These are phyloP conservation scores for Sebastes hopkinsi DNA, from an alignment of 2,797 vertebrate genomes.

Conservation along the genomic window DNA sequence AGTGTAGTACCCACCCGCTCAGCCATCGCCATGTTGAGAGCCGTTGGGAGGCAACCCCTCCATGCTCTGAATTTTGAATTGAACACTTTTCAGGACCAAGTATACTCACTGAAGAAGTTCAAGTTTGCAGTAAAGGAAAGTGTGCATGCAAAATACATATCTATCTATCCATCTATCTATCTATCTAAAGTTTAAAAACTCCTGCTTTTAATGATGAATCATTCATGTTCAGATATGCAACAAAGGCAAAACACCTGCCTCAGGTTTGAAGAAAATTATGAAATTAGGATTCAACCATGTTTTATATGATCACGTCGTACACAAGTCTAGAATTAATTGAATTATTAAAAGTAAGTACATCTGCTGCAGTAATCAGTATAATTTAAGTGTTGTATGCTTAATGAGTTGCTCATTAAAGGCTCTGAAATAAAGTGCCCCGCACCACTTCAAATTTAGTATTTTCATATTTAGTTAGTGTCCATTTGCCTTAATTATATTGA, in stretches of 20 bases:
- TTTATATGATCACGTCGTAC: conserved; percentile 1
- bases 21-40: too few species aligned
- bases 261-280: neutral
- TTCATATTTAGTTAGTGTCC: conserved; percentile 52
- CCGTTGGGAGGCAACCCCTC: too few species aligned
- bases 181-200: neutral
- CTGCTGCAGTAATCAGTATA: conserved; percentile 65
- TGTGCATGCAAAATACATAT: neutral
- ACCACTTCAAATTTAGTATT: conserved; percentile 43
- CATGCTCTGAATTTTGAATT: too few species aligned
- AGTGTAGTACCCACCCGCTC: too few species aligned
- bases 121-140: neutral
- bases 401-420: conserved; percentile 62
- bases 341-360: conserved; percentile 58
- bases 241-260: neutral
- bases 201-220: neutral
- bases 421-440: conserved; percentile 46
- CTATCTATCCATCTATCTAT: too few species aligned
- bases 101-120: neutral
- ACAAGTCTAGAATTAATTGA: conserved; percentile 48
- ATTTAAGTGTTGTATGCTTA: conserved; percentile 66
- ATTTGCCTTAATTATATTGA: conserved; percentile 68
- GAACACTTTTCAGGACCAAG: too few species aligned
- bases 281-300: conserved; percentile 10
- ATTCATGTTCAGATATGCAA: neutral